A percentile compares a stretch with the other conserved stretches of the same genome.
Conservation (phyloP, 2,888 invertebrate genomes). For the Phytoseiulus persimilis region DNA sequence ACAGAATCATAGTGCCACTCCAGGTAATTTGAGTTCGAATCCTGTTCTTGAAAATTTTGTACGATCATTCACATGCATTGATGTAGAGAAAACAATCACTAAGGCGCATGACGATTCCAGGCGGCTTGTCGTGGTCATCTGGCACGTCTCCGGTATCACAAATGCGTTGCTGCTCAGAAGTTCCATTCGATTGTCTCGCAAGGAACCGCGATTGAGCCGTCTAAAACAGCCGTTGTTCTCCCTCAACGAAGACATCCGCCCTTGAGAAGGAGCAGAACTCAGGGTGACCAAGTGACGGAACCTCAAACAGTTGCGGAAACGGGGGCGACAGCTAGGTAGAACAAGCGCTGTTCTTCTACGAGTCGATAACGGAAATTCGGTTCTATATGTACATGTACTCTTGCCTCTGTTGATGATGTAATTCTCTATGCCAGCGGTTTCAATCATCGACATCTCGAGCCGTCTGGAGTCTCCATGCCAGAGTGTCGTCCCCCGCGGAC, state of each 20-base stretch:
- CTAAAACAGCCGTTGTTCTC: conserved; percentile 13
- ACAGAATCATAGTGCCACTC: conserved; percentile 9
- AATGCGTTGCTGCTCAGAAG: conserved; percentile 18
- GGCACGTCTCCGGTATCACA: conserved; percentile 26
- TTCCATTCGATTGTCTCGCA: background rate
- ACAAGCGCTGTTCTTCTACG: too few species aligned
- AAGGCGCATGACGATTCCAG: background rate
- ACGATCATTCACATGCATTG: too few species aligned
- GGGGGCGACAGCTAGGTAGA: background rate
- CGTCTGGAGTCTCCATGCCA: background rate
- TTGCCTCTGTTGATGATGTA: too few species aligned
- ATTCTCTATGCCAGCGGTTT: background rate
- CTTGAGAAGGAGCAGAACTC: conserved; percentile 54
- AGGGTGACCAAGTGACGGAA: conserved; percentile 57
- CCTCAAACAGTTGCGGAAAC: conserved; percentile 40
- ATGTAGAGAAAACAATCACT: too few species aligned
- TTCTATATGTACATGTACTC: too few species aligned
- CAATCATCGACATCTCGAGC: conserved; percentile 30
- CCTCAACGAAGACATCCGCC: conserved; percentile 33
- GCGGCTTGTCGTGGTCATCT: conserved; percentile 16
- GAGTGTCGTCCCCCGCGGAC: conserved; percentile 8
- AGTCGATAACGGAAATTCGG: too few species aligned
- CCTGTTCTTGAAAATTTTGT: too few species aligned
- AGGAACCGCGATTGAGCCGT: conserved; percentile 27
- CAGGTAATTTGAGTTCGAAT: background rate